A percentile compares a stretch with the other conserved stretches of the same genome.
These are phyloP conservation scores for Betta splendens DNA, from an alignment of 2,797 vertebrate species.

Conservation along the genomic window DNA sequence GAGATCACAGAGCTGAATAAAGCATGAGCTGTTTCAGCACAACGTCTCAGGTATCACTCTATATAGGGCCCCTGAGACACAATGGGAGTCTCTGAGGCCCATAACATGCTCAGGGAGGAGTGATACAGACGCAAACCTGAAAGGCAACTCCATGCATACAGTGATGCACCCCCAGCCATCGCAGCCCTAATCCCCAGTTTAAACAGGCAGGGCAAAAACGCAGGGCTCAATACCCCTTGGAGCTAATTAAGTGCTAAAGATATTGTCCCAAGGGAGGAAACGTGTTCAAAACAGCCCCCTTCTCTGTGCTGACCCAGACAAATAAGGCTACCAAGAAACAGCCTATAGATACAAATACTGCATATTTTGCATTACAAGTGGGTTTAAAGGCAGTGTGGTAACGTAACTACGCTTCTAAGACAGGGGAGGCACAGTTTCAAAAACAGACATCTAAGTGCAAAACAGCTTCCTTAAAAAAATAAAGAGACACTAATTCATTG, in stretches of 20 bases:
- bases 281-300: neutral
- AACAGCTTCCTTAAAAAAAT: too few species aligned
- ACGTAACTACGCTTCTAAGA: too few species aligned
- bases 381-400: neutral
- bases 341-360: slow-evolving; percentile 28
- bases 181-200: slow-evolving; percentile 32
- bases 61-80: slow-evolving; percentile 48
- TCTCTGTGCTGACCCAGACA: slow-evolving; percentile 27
- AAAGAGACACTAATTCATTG: too few species aligned
- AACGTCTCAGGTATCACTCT: slow-evolving; percentile 74
- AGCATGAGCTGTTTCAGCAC: slow-evolving; percentile 71
- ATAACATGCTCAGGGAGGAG: slow-evolving; percentile 35
- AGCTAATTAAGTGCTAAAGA: slow-evolving; percentile 67
- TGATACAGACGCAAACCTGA: slow-evolving; percentile 54
- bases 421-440: too few species aligned
- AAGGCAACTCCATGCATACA: slow-evolving; percentile 59
- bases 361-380: neutral
- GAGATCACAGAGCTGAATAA: slow-evolving; percentile 81
- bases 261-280: slow-evolving; percentile 47
- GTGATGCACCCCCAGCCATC: slow-evolving; percentile 18
- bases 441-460: too few species aligned
- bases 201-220: slow-evolving; percentile 32
- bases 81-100: slow-evolving; percentile 68
- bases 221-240: slow-evolving; percentile 56
- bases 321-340: slow-evolving; percentile 17